Evolutionary conservation across 37 sponge, comb jelly and placozoan species (phyloP), one percentile per base, ranked within the genome.

Genomic region (Haliclona indistincta): DNA sequence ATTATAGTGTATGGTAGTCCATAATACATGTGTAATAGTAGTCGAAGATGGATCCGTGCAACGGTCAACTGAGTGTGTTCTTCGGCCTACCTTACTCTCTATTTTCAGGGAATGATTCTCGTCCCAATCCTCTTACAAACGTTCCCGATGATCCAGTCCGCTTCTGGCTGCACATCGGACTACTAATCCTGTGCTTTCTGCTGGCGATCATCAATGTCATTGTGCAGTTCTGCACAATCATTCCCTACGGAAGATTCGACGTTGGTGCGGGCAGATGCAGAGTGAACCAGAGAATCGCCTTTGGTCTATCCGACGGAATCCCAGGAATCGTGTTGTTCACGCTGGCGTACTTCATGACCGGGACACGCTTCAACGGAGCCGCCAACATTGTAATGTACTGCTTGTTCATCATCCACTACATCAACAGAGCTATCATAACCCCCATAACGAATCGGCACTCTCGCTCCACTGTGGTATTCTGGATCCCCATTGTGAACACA

Each of bases 241-340:
- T 72, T 22, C 85, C 89, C 1, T 88, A 92, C 49, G 93, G 93
- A 5, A 84, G 74, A 33, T 81, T 82, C 51, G 75, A 73, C 30
- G 68, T 56, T 13, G 74, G 44, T 0, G 38, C 25, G 13, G 81
- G 69, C 3, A 38, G 56, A 26, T 56, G 66, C 17, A 25, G 45
- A 2, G 78, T 92, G 2, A 85, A 80, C 10, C 70, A 23, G 23
- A 54, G 84, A 32, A 1, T 83, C 17, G 82, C 75, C 11, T 70
- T 56, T 58, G 56, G 61, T n/a, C 29, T 73, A 3, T 45, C 77
- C 2, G 81, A 88, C 7, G 6, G 61, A 23, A 29, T 88, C 23
- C 78, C 85, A 3, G 76, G 84, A n/a, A 68, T 91, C 22, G 20
- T 86, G 1, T 43, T 82, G 2, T 91, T 91, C 80, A 64, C 76